Evolutionary conservation across 2,797 vertebrate genomes (phyloP), one percentile per base, ranked within the genome.

Genomic region (Prunella strophiata): DNA sequence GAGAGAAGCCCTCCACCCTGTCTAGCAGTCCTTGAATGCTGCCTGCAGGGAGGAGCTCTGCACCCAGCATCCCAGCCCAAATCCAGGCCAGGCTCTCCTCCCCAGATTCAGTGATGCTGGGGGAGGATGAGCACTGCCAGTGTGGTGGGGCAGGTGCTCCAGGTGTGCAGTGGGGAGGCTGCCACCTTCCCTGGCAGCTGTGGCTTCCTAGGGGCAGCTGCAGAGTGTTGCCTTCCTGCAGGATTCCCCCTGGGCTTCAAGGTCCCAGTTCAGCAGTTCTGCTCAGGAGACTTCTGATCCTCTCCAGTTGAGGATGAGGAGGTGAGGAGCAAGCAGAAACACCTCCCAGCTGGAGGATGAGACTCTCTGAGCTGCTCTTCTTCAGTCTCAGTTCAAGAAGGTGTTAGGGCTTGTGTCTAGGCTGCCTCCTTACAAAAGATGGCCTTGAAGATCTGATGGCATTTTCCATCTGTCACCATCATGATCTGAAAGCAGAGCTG

Each of bases 111-210:
- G 17, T 43, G 78, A 13, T 40, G 45, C 45, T 3, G 4, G 15
- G 13, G 27, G 3, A 63, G 34, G 50, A 21, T 29, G 47, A 74
- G 51, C 3, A 2, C 72, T 25, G 32, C 19, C 74, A 47, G 34
- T 1, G 2, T 2, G 0, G 13, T 26, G 62, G 11, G 22, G 5
- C 21, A 7, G 0, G 0, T 38, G 30, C 32, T 78, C 42, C 40
- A 73, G 48, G 29, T 40, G n/a, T 58, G 52, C 9, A 1, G 3
- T 19, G 43, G 32, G 55, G 52, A 73, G 16, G 30, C 43, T 78
- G 43, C n/a, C 62, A n/a, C 58, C 25, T 43, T 65, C 18, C 70
- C 62, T 55, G 65, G 43, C 50, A 67, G 61, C 82, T 52, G 50
- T 6, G 3, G 10, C 54, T 78, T 78, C 63, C 67, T 17, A 6